Percentiles rank a stretch among this genome's conserved stretches.
phyloP scores from a whole-genome alignment of 2,888 invertebrate genomes.

The Pristionchus exspectatus region DNA sequence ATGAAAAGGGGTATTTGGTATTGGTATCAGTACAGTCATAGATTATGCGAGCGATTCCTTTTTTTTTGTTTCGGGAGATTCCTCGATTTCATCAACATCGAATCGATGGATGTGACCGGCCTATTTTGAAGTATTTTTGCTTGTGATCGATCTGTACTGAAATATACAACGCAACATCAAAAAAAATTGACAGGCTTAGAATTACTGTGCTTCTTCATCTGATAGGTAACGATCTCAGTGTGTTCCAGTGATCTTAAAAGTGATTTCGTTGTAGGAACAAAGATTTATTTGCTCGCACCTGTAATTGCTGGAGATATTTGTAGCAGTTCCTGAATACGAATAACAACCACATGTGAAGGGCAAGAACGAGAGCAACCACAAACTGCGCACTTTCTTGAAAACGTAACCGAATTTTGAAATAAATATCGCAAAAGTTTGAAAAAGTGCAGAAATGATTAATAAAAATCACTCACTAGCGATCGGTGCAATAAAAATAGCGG shows the following conservation, averaged over 20 bases:
- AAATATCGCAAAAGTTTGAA: too few species aligned
- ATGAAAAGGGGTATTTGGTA: neutral
- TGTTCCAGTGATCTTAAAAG: neutral
- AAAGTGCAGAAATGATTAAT: too few species aligned
- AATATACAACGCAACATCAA: too few species aligned
- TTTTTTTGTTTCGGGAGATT: too few species aligned
- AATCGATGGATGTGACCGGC: too few species aligned
- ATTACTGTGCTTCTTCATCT: too few species aligned
- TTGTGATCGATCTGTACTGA: too few species aligned
- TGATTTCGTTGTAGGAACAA: neutral
- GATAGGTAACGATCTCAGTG: neutral
- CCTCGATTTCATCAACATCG: too few species aligned
- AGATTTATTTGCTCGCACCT: neutral
- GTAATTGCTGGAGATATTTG: neutral
- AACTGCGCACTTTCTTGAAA: neutral
- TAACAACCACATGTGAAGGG: neutral
- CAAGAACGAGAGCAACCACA: neutral
- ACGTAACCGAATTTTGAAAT: too few species aligned
- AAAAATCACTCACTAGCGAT: neutral
- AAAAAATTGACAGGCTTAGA: too few species aligned
- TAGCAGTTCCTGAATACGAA: neutral
- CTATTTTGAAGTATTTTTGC: too few species aligned
- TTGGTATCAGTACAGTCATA: neutral
- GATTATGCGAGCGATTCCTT: too few species aligned
- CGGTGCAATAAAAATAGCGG: neutral